Conservation (phyloP, 2,113 vertebrate genomes). For the Capreolus pygargus region DNA sequence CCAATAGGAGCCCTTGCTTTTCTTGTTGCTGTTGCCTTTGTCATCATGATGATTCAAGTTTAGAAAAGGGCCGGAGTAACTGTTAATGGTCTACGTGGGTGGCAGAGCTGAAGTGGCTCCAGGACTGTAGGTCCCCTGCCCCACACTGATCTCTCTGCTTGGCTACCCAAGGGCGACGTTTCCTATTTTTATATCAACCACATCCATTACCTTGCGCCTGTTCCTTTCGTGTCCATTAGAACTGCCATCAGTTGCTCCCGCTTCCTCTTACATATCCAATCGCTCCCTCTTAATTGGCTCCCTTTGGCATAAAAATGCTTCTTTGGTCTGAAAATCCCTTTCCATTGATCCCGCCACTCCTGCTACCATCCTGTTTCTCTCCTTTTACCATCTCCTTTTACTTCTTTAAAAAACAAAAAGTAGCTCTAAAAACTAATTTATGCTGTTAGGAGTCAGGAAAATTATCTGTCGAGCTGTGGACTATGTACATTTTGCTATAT, state of each 20-base stretch:
- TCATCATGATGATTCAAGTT: not conserved
- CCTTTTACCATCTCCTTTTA: not conserved
- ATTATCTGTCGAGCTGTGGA: not conserved
- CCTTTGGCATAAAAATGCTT: not conserved
- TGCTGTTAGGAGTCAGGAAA: not conserved
- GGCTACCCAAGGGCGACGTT: not conserved
- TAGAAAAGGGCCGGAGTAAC: not conserved
- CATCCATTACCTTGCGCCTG: not conserved
- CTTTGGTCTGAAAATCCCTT: not conserved
- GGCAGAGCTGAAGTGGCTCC: not conserved
- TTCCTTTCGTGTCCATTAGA: not conserved
- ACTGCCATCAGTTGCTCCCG: not conserved
- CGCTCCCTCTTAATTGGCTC: not conserved
- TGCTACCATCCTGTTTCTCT: not conserved
- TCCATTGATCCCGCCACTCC: not conserved
- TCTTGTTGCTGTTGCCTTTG: not conserved
- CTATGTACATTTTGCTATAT: not conserved
- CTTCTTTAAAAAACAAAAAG: not conserved
- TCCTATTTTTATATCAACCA: not conserved
- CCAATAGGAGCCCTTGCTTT: fast-evolving
- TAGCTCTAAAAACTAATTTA: not conserved
- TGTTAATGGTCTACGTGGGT: not conserved
- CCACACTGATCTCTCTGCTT: not conserved
- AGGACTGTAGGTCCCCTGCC: not conserved
- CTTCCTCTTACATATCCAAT: not conserved